Base-by-base conservation (phyloP, 2,113 vertebrate species). In the Rhineura floridana region DNA sequence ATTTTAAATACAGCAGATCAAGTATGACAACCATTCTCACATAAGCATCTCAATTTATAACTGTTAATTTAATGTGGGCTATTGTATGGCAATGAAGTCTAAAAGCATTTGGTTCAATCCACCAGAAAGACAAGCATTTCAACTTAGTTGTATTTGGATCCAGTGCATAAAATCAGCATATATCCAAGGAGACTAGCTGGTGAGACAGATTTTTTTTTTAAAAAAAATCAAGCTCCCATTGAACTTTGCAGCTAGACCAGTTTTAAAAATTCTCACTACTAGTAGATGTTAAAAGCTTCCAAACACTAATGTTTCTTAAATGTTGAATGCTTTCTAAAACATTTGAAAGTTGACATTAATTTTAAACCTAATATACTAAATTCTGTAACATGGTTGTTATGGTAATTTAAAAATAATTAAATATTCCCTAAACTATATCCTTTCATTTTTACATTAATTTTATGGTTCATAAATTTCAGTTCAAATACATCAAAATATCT, bases 251-350 rank as follows among this genome's bases (percentile, higher is more conserved):
- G 33, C 8, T 23, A 2, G 21, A 12, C 8, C 19, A 25, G 62
- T 73, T 81, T 81, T 52, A 81, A 46, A 59, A 2, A 72, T 36
- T 5, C 36, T 10, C 44, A 39, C 33, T 50, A 39, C 7, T 39
- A 67, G 91, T 59, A 82, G 83, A 52, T 67, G 86, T 82, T 91
- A 79, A 50, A 11, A 52, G 91, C 65, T 87, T n/a, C 89, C 83
- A 72, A 87, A 85, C 36, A 81, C n/a, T 84, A 55, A 44, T n/a
- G 63, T 63, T 28, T 55, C 11, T 3, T 86, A 36, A 70, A 59
- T n/a, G n/a, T n/a, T n/a, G n/a, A 55, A 44, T n/a, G 63, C 63
- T 28, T 55, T 13, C 4, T 86, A 36, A 70, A 59, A 77, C 4
- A n/a, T 81, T 88, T 8, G 17, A 82, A 87, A 87, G 65, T 63